These are phyloP conservation scores for Coregonus suidteri DNA, from an alignment of 2,797 vertebrate genomes.

Conservation along the genomic window DNA sequence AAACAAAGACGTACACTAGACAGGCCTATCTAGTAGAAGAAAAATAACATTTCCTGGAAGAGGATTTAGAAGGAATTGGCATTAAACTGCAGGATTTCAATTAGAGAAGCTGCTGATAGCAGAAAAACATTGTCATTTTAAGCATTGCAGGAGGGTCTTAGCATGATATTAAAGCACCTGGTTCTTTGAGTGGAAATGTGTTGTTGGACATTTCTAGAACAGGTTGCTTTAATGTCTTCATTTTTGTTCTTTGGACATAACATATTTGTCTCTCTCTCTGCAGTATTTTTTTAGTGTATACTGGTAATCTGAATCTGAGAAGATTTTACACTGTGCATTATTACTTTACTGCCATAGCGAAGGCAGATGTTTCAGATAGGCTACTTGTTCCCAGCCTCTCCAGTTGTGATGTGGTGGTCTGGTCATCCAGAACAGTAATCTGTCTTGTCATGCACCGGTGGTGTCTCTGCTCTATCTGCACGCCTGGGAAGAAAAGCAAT, in stretches of 20 bases:
- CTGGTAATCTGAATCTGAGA: background rate
- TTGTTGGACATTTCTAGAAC: background rate
- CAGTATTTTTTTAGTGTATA: too few relatives aligned
- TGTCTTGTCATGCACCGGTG: background rate
- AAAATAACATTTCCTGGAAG: slow-evolving; percentile 38
- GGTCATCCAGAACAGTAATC: slow-evolving; percentile 7
- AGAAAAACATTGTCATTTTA: background rate
- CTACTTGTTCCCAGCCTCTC: background rate
- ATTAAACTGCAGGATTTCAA: slow-evolving; percentile 43
- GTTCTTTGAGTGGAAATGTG: background rate
- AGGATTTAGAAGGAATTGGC: slow-evolving; percentile 46
- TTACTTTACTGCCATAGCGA: background rate
- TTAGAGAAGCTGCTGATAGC: slow-evolving; percentile 24
- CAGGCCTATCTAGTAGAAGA: slow-evolving; percentile 18
- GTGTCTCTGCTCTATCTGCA: background rate
- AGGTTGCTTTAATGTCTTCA: background rate
- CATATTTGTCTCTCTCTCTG: too few relatives aligned
- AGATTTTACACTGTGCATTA: background rate
- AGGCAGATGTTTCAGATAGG: background rate
- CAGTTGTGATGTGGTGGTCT: background rate
- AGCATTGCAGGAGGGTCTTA: background rate
- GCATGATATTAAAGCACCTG: background rate
- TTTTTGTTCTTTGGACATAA: too few relatives aligned
- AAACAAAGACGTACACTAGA: slow-evolving; percentile 34
- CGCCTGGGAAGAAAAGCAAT: slow-evolving; percentile 12